A percentile compares a stretch with the other conserved stretches of the same genome.
These are phyloP conservation scores for Florisuga fusca DNA, from an alignment of 2,797 vertebrate genomes.

Conservation along the genomic window DNA sequence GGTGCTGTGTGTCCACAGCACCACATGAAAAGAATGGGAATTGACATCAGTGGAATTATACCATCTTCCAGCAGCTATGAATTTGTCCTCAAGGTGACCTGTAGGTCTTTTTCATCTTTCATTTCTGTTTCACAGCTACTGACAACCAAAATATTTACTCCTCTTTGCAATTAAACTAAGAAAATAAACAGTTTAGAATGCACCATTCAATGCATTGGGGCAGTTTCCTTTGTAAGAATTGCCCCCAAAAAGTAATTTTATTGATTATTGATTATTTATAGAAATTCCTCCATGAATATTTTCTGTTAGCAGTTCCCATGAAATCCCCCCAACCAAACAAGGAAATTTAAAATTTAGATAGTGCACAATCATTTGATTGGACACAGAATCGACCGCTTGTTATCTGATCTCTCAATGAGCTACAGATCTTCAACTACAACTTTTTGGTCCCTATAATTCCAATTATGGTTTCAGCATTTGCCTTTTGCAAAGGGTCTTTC, in stretches of 20 bases:
- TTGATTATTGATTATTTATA: background rate
- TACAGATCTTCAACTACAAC: background rate
- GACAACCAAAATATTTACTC: conserved; percentile 20
- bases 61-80: conserved; percentile 17
- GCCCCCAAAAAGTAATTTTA: background rate
- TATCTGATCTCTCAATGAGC: background rate
- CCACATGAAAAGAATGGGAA: conserved; percentile 19
- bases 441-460: background rate
- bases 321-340: background rate
- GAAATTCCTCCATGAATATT: background rate
- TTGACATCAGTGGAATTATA: background rate
- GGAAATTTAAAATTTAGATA: background rate
- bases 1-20: background rate
- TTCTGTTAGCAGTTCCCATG: background rate
- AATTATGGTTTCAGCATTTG: background rate
- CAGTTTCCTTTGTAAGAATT: background rate
- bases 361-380: background rate
- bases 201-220: background rate
- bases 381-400: background rate
- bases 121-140: conserved; percentile 9
- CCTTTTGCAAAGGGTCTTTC: background rate
- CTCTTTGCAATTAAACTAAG: background rate
- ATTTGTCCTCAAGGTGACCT: conserved; percentile 33
- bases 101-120: background rate
- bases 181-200: background rate